Base-by-base conservation (phyloP, 2,888 invertebrate genomes). In the Leptinotarsa juncta region DNA sequence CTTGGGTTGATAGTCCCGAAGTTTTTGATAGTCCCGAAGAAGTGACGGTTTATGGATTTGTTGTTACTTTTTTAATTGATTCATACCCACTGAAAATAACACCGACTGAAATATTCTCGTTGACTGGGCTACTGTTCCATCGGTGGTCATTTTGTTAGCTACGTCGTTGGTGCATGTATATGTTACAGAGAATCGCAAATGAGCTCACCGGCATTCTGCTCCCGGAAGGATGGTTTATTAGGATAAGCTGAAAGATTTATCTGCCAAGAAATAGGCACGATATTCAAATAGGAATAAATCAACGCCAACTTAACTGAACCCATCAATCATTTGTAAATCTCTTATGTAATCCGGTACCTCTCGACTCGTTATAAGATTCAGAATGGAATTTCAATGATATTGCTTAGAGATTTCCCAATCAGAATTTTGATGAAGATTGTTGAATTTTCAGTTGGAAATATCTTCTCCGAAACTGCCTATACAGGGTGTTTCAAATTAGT, bases 221-320 rank as follows among this genome's bases (percentile, higher is more conserved):
- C 16, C 42, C 32, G 12, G 32, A 42, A 62, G 62, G 62, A 32
- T 62, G 62, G 62, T 62, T 62, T 62, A 42, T 62, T 62, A 42
- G 42, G 32, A 62, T 62, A 42, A 42, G 62, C 62, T 42, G 10
- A 16, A 32, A 62, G 42, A 62, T 62, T 62, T 62, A 62, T 62
- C 62, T 62, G 42, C 62, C 42, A 62, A 62, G 57, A 23, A 57
- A 57, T 23, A 23, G 23, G n/a, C 62, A 62, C 32, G 32, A 62
- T 62, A 32, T 26, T 62, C 62, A 42, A 62, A 62, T 62, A 62
- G 62, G 32, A 18, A 62, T 62, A n/a, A 62, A 62, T 62, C 62
- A 62, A 62, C 42, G 62, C 42, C 62, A 42, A 62, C 42, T 3
- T 32, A 10, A n/a, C 62, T 42, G 14, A 42, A 26, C 62, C 26